Conservation (phyloP, 2,888 invertebrate species). For the Meiosimyza platycephala region DNA sequence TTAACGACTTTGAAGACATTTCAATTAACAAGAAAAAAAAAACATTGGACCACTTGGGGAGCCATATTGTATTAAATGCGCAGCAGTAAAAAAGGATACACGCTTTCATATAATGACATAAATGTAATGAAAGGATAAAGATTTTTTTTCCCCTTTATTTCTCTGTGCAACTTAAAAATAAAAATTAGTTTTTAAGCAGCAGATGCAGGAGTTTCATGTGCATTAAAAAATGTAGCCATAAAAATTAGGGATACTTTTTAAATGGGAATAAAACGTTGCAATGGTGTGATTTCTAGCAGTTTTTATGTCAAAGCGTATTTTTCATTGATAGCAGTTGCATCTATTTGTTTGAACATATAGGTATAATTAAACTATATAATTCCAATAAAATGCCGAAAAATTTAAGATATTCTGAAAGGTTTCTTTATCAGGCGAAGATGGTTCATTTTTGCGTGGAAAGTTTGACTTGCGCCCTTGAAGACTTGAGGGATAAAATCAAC, state of each 20-base stretch:
- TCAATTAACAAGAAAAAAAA: conserved; percentile 37
- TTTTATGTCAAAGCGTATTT: too few species aligned
- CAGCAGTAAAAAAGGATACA: neutral
- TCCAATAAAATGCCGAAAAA: too few species aligned
- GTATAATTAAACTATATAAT: too few species aligned
- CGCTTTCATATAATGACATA: conserved; percentile 13
- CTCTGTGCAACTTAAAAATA: neutral
- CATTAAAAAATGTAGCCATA: conserved; percentile 25
- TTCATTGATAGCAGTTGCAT: too few species aligned
- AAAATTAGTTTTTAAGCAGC: neutral
- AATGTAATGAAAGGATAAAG: conserved; percentile 13
- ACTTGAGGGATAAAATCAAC: too few species aligned
- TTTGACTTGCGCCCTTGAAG: too few species aligned
- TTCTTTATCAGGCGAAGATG: too few species aligned
- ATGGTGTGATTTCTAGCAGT: too few species aligned
- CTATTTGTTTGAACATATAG: too few species aligned
- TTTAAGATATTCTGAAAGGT: too few species aligned
- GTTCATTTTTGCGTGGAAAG: too few species aligned
- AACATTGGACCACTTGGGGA: conserved; percentile 18
- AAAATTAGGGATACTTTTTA: conserved; percentile 4
- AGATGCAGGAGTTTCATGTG: conserved; percentile 7
- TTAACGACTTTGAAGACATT: conserved; percentile 41
- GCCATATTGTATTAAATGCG: neutral
- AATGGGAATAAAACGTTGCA: conserved; percentile 2
- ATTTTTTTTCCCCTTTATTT: neutral